Percentiles rank a stretch among this genome's conserved stretches.
phyloP scores from a whole-genome alignment of 2,888 invertebrate genomes.

The Rhimphoctona megacephalus region DNA sequence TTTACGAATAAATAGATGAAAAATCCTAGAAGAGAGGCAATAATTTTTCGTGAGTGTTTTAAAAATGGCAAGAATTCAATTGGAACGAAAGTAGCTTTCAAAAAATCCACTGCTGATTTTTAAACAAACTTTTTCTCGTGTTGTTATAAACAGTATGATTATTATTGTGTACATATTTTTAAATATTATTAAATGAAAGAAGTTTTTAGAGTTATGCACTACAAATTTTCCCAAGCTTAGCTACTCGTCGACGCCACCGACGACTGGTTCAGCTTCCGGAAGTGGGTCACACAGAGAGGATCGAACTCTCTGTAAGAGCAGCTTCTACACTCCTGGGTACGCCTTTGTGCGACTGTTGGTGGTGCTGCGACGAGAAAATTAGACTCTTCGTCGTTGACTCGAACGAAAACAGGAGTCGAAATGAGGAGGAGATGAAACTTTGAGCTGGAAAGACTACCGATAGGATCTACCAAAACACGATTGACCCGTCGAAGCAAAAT shows the following conservation, averaged over 20 bases:
- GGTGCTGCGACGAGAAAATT: conserved; percentile 67
- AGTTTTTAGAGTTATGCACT: conserved; percentile 47
- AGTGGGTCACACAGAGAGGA: conserved; percentile 65
- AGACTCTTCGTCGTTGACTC: conserved; percentile 60
- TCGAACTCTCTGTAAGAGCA: conserved; percentile 54
- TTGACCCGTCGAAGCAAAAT: conserved; percentile 59
- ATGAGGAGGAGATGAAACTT: conserved; percentile 43
- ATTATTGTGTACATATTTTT: not conserved
- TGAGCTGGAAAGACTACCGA: conserved; percentile 47
- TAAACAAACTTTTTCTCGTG: not conserved
- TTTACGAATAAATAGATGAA: not conserved
- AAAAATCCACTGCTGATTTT: not conserved
- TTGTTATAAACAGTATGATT: not conserved
- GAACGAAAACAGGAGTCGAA: conserved; percentile 50
- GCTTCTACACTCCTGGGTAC: conserved; percentile 37
- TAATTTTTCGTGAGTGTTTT: not conserved
- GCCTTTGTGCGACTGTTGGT: conserved; percentile 13
- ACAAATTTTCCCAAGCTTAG: conserved; percentile 14
- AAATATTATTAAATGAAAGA: not conserved
- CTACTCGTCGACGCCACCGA: conserved; percentile 37
- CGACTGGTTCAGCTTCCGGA: conserved; percentile 53
- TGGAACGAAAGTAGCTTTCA: not conserved
- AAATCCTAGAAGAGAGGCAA: not conserved
- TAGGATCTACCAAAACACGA: conserved; percentile 69
- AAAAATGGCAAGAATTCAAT: not conserved